Evolutionary conservation across 2,888 invertebrate genomes (phyloP), one percentile per base, ranked within the genome.

Genomic region (Crematogaster levior): DNA sequence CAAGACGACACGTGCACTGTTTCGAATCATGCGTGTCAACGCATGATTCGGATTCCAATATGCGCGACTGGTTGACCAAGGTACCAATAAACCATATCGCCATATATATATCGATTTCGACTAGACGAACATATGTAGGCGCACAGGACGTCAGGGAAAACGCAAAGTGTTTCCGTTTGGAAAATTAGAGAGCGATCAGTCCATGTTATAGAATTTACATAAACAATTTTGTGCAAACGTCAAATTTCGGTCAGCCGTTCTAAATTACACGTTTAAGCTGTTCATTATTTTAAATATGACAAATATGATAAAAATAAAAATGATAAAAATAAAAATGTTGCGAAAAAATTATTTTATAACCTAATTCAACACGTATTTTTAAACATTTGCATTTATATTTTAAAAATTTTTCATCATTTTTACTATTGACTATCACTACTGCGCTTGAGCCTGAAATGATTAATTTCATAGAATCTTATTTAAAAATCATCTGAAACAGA

Each of bases 41-140:
- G 73, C 82, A 79, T 84, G 82, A 84, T 79, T 82, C 73, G 61
- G 61, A 86, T 87, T 84, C 82, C 84, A 83, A 83, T 73, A 86
- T 63, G 81, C 68, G 53, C 60, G 66, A 82, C 73, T 83, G 83
- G 84, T 86, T 85, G 82, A 87, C 86, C 85, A 61, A 81, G 73
- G 66, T 30, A 66, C 65, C 82, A 81, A 86, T 86, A 83, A 81
- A 72, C 81, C 73, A 73, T 56, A 74, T 63, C 34, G 48, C 34
- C 34, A 61, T 48, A 72, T 58, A 43, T 21, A 18, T 77, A 85
- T 83, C 80, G 85, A 82, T 82, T 83, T 82, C 77, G 58, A n/a
- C 65, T 48, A 53, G 24, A 48, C 60, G 15, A 60, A n/a, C 37
- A n/a, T 73, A 43, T 56, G 12, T 24, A 30, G 51, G 15, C 53